These are phyloP conservation scores for Ctenosaura bakeri DNA, from an alignment of 2,797 vertebrate species.

Conservation along the genomic window DNA sequence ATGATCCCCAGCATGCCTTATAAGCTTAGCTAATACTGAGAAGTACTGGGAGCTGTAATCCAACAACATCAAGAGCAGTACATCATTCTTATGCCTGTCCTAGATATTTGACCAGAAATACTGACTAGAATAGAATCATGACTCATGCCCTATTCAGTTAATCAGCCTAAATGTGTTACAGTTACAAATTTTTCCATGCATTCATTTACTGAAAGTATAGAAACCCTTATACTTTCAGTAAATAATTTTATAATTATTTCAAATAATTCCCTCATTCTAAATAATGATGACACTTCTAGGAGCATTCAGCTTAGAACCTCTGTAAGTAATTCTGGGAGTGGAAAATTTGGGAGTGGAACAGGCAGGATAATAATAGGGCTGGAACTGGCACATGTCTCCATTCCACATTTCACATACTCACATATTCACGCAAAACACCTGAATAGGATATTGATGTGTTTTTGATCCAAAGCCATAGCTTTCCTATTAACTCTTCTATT, in stretches of 20 bases:
- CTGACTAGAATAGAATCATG: neutral
- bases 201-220: too few species aligned
- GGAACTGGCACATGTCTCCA: neutral
- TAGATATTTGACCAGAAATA: neutral
- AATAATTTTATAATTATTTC: too few species aligned
- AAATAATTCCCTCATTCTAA: too few species aligned
- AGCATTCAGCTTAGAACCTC: neutral
- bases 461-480: rapidly evolving
- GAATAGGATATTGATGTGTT: neutral
- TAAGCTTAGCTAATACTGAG: too few species aligned
- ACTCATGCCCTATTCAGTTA: neutral
- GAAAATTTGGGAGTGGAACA: neutral
- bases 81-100: too few species aligned
- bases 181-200: neutral
- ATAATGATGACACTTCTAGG: neutral
- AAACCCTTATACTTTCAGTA: neutral
- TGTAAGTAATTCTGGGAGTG: neutral
- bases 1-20: too few species aligned
- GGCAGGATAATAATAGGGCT: neutral
- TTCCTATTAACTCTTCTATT: conserved; percentile 10
- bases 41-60: too few species aligned
- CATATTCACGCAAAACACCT: neutral
- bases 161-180: neutral
- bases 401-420: neutral
- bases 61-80: too few species aligned